These are phyloP conservation scores for Arbacia lixula DNA, from an alignment of 53 echinoderm and acorn worm genomes.

Conservation along the genomic window DNA sequence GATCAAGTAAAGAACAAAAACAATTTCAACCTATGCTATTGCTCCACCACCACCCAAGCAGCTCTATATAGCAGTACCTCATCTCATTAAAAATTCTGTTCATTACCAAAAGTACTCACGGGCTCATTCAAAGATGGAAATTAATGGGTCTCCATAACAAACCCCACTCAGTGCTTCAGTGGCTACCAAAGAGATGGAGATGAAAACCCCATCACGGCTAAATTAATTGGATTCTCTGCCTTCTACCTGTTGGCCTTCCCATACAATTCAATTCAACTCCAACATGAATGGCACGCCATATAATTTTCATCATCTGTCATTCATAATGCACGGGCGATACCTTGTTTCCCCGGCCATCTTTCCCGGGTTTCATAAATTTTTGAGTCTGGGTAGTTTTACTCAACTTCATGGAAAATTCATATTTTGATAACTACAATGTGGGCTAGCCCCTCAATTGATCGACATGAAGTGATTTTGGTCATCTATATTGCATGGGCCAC, in stretches of 20 bases:
- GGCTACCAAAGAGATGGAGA: conserved; percentile 16
- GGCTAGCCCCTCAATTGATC: background rate
- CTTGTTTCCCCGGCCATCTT: background rate
- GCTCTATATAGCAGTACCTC: background rate
- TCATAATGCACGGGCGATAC: conserved; percentile 12
- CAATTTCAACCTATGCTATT: too few species aligned
- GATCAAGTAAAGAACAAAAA: too few species aligned
- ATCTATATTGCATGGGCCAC: conserved; percentile 42
- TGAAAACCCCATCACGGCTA: conserved; percentile 35
- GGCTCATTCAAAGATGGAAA: conserved; percentile 30
- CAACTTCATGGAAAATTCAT: conserved; percentile 58
- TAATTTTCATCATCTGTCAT: conserved; percentile 35
- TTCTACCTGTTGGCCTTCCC: conserved; percentile 52
- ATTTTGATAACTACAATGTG: conserved; percentile 54
- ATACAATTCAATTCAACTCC: conserved; percentile 20
- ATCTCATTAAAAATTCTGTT: conserved; percentile 46
- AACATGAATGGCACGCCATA: conserved; percentile 30
- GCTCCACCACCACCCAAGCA: background rate
- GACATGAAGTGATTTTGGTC: conserved; percentile 40
- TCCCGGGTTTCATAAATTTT: conserved; percentile 37
- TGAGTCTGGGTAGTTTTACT: conserved; percentile 40
- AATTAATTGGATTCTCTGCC: conserved; percentile 51
- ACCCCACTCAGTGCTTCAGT: conserved; percentile 21
- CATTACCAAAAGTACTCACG: conserved; percentile 46
- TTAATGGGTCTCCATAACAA: conserved; percentile 48